Percentiles rank a stretch among this genome's conserved stretches.
These are phyloP conservation scores for Anolis apletophallus DNA, from an alignment of 2,797 vertebrate genomes.

Conservation along the genomic window DNA sequence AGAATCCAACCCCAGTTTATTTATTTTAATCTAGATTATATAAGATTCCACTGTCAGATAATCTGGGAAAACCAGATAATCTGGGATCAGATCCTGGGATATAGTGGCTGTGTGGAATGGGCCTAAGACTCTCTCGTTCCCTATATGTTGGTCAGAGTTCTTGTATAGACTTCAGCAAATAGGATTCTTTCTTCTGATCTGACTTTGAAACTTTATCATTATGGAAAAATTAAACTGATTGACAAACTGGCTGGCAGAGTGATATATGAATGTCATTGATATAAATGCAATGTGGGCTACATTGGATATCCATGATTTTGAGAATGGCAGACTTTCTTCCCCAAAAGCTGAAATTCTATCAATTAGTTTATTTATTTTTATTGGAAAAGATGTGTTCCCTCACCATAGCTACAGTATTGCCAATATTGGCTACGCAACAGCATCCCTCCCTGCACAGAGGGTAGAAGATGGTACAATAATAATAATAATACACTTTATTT, in stretches of 20 bases:
- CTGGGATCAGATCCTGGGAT: no score
- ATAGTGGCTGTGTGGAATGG: no score
- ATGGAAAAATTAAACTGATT: neutral
- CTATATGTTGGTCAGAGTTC: neutral
- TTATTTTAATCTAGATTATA: no score
- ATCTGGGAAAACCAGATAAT: no score
- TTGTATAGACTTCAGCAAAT: neutral
- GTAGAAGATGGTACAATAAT: neutral
- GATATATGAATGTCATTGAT: neutral
- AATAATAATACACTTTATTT: no score
- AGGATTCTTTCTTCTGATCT: neutral
- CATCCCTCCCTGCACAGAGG: neutral
- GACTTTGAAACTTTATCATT: slow-evolving; percentile 4
- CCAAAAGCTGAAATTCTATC: neutral
- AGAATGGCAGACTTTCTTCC: neutral
- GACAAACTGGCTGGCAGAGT: neutral
- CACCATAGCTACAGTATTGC: no score
- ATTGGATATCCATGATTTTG: neutral
- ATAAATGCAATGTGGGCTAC: neutral
- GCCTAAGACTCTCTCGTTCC: neutral
- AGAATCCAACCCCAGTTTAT: no score
- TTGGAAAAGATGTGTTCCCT: no score
- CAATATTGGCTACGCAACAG: neutral
- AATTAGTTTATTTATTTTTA: neutral
- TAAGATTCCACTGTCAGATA: no score